Evolutionary conservation across 2,113 vertebrate genomes (phyloP), one percentile per base, ranked within the genome.

Genomic region (Fulica atra): DNA sequence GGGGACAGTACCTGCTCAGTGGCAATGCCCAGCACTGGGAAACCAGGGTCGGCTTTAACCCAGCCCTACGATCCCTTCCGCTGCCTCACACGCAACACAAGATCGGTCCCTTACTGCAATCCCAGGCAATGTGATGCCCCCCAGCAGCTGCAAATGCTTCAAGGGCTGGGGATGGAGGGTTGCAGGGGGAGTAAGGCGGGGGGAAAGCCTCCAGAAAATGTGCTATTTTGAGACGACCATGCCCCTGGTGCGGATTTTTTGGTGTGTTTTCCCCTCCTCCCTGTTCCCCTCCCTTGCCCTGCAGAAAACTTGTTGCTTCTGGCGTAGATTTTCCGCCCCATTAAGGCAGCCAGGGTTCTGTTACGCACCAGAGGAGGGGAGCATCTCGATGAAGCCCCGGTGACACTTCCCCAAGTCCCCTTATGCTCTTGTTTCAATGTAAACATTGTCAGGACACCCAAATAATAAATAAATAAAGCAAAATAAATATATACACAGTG

Each of bases 91-190:
- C 25, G 46, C 73, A 33, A 53, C 1, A 2, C 28, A 7, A 65
- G 69, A 78, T 61, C 81, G 24, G 57, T 1, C 51, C 69, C 88
- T 40, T 0, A 1, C 61, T 33, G 65, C 51, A 28, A 2, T 64
- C 65, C 61, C 61, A 20, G 94, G 13, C 15, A 94, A 93, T 11
- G 74, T 5, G 14, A 89, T 89, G 81, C 82, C 82, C 84, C 84
- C 77, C 82, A 59, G 91, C 94, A 96, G 96, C 96, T 96, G 96
- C 94, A 82, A 93, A 90, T 48, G 79, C 86, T 71, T 76, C 74
- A 8, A 54, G 48, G 6, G 25, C 25, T 28, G 51, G 25, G 25
- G 51, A 48, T 48, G 48, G 48, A 46, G 17, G 44, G 44, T 18
- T 18, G 50, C 10, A 13, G 9, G 70, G 72, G 70, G 44, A 5